phyloP scores from a whole-genome alignment of 2,888 invertebrate species.

The Bombylius major region DNA sequence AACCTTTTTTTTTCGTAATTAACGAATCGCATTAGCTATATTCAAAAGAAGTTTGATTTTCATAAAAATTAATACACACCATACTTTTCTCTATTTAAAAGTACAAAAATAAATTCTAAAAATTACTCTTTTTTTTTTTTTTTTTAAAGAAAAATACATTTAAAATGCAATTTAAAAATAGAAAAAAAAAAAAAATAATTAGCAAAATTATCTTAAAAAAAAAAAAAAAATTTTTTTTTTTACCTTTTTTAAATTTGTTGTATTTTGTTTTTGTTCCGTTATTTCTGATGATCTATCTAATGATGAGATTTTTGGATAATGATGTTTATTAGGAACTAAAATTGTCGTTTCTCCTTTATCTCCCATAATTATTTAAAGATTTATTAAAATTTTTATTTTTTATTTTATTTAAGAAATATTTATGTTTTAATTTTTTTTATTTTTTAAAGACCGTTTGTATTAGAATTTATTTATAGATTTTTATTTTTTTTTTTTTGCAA shows the following conservation, averaged over 20 bases:
- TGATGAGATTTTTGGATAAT: background rate
- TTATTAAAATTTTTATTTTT: background rate
- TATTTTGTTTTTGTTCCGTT: background rate
- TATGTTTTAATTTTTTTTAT: background rate
- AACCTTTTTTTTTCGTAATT: no score
- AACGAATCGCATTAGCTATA: no score
- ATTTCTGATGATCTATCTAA: background rate
- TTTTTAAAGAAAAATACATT: no score
- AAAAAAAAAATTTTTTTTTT: background rate
- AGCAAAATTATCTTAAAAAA: background rate
- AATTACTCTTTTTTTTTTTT: no score
- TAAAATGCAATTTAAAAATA: background rate
- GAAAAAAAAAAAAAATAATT: background rate
- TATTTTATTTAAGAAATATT: no score
- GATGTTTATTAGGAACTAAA: background rate
- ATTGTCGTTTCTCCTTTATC: slow-evolving; percentile 7
- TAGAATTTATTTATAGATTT: background rate
- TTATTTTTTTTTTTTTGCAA: no score
- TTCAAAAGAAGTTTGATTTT: no score
- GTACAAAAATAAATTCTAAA: no score
- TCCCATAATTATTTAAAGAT: slow-evolving; percentile 6
- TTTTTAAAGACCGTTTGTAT: background rate
- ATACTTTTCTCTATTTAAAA: no score
- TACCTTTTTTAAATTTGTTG: background rate
- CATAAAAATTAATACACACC: no score